These are phyloP conservation scores for Anoncus sp. DNA, from an alignment of 2,888 invertebrate genomes.

Conservation along the genomic window DNA sequence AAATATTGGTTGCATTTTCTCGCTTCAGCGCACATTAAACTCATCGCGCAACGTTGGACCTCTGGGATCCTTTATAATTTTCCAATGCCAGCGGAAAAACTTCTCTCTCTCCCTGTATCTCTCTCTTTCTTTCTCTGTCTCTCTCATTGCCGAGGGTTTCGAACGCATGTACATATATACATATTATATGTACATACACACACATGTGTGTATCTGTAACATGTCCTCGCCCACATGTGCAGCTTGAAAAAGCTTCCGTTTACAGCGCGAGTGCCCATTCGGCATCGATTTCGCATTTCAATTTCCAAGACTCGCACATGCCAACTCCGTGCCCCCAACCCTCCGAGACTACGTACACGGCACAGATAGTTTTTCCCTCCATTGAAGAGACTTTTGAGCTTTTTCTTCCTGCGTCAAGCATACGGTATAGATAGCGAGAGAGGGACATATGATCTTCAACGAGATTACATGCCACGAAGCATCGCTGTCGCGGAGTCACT, in stretches of 20 bases:
- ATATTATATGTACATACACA: neutral
- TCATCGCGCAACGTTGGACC: conserved; percentile 22
- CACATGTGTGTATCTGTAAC: too few species aligned
- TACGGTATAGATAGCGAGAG: too few species aligned
- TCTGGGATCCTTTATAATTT: conserved; percentile 54
- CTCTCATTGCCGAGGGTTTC: too few species aligned
- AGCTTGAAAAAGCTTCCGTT: conserved; percentile 44
- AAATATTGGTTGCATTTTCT: conserved; percentile 53
- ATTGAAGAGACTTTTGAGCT: conserved; percentile 42
- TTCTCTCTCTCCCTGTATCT: too few species aligned
- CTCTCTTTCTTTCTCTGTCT: too few species aligned
- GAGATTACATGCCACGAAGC: conserved; percentile 45
- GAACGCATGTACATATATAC: conserved; percentile 9
- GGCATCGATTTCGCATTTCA: conserved; percentile 64
- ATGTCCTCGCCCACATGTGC: neutral
- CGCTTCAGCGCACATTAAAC: conserved; percentile 54
- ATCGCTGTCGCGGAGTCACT: conserved; percentile 16
- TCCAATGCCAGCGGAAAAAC: conserved; percentile 49
- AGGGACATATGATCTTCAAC: conserved; percentile 40
- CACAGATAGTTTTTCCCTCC: conserved; percentile 34
- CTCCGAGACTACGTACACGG: neutral
- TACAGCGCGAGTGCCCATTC: conserved; percentile 31
- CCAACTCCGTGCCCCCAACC: neutral
- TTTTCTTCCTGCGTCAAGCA: neutral
- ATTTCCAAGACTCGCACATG: conserved; percentile 43